Percentiles rank a stretch among this genome's conserved stretches.
Conservation (phyloP, 2,797 vertebrate species). For the Phalanger gymnotis region DNA sequence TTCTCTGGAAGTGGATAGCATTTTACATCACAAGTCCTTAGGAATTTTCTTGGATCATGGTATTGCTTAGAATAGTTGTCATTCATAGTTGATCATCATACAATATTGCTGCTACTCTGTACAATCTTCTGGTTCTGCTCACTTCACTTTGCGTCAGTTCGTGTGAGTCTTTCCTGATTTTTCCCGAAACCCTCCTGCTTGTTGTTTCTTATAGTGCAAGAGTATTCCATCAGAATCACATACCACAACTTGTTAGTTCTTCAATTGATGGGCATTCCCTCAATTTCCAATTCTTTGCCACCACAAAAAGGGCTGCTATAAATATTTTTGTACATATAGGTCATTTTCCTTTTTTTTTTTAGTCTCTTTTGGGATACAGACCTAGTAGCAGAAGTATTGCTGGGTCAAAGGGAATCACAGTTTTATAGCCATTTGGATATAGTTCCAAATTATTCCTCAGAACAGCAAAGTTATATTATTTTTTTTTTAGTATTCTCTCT, state of each 20-base stretch:
- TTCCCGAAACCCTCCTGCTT: too few relatives aligned
- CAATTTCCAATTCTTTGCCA: too few relatives aligned
- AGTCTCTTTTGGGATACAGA: not conserved
- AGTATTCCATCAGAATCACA: too few relatives aligned
- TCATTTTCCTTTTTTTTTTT: too few relatives aligned
- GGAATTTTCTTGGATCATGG: not conserved
- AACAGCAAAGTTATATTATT: not conserved
- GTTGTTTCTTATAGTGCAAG: too few relatives aligned
- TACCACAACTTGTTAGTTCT: too few relatives aligned
- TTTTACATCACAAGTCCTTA: not conserved
- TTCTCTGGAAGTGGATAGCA: not conserved
- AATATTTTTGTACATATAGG: too few relatives aligned
- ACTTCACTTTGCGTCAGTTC: not conserved
- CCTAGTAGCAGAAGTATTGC: not conserved
- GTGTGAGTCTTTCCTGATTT: not conserved
- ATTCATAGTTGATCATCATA: not conserved
- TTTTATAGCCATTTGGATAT: not conserved
- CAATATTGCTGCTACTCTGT: not conserved
- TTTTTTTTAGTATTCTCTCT: not conserved
- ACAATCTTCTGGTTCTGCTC: not conserved
- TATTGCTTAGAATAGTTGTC: not conserved
- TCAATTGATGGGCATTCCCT: too few relatives aligned
- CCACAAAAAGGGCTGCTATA: too few relatives aligned
- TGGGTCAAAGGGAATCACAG: not conserved
- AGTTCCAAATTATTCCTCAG: not conserved